Evolutionary conservation across 2,113 vertebrate species (phyloP), one percentile per base, ranked within the genome.

Genomic region (Pogonocichla stellata): DNA sequence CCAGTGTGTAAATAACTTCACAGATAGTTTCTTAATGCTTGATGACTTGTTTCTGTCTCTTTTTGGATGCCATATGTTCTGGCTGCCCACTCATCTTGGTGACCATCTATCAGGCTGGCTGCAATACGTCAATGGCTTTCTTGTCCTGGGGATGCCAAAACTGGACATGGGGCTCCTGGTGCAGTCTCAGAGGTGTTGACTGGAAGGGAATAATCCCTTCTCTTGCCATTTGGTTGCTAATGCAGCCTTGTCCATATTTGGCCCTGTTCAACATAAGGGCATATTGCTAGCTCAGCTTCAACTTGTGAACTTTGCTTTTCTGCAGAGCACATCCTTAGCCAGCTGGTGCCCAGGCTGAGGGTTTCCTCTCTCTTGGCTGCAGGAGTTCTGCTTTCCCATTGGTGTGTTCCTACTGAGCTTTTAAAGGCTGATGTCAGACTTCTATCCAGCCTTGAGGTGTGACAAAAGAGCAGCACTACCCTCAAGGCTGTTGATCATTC

Each of bases 271-370:
- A 15, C 40, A 42, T 15, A 42, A 42, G 40, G 40, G 40, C 40
- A 42, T 42, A 42, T 42, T n/a, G 15, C 8, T 70, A 42, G 51
- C 12, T 64, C 23, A 7, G 0, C 0, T 78, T 86, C 16, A 61
- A 6, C 22, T 26, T 40, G 22, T 25, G 53, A 80, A 26, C 48
- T 67, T 75, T 1, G 5, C 6, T 70, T 82, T 82, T 43, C 36
- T 56, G 23, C 31, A 78, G 72, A 64, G 23, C 17, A 7, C 12
- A n/a, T 64, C 6, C 26, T 22, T 10, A 42, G 9, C 23, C 14
- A 26, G 17, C 0, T 1, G 7, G 12, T 47, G 6, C 14, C 6
- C 24, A 43, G 29, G 6, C 25, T 43, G 40, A 28, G 25, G 29
- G 19, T 36, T 15, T 93, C 50, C 67, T 60, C 18, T 69, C 29